These are phyloP conservation scores for Apodemus sylvaticus DNA, from an alignment of 2,113 vertebrate species.

Conservation along the genomic window DNA sequence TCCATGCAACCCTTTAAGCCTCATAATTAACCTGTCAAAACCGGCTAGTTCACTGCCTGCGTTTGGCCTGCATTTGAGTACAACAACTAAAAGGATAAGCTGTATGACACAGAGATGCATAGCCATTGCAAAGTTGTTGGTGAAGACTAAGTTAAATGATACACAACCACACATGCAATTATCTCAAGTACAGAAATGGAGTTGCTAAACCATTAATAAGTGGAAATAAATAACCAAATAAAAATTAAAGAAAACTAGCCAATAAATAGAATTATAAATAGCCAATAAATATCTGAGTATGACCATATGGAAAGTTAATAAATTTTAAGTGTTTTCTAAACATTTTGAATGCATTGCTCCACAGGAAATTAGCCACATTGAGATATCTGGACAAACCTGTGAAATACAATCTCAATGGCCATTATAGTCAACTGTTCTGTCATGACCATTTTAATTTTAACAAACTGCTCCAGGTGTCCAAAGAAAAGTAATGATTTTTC, in stretches of 20 bases:
- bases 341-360: not conserved
- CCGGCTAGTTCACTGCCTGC: not conserved
- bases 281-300: not conserved
- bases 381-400: not conserved
- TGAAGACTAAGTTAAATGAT: not conserved
- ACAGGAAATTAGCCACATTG: not conserved
- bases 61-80: slow-evolving; percentile 20
- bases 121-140: not conserved
- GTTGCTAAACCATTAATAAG: not conserved
- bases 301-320: not conserved
- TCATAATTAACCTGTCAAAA: slow-evolving; percentile 42
- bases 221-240: not conserved
- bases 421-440: slow-evolving; percentile 11
- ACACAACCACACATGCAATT: not conserved
- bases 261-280: not conserved
- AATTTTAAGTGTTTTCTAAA: not conserved
- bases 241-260: not conserved
- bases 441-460: not conserved
- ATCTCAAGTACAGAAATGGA: not conserved
- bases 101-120: not conserved
- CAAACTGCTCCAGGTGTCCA: not conserved
- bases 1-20: not conserved
- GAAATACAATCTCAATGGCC: not conserved
- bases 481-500: slow-evolving; percentile 48
- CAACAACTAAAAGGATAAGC: not conserved